Evolutionary conservation across 2,797 vertebrate species (phyloP), one percentile per base, ranked within the genome.

Genomic region (Chiloscyllium punctatum): DNA sequence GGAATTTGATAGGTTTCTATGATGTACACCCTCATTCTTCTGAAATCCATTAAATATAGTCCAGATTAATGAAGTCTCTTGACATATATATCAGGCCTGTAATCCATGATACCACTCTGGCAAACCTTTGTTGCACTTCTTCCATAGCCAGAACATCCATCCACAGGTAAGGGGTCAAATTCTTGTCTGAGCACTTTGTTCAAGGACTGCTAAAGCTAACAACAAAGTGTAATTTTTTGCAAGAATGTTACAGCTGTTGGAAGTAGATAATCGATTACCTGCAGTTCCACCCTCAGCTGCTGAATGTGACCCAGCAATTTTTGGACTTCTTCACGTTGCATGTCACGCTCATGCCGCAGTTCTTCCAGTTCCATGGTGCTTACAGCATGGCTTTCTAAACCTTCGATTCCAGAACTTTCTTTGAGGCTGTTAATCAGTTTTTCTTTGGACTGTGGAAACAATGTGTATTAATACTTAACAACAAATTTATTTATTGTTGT

Each of bases 361-460:
- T 99, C 99, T 96, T 99, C 99, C 48, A 99, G 96, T 96, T 99
- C 99, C 97, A 99, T 88, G 11, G 96, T 97, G 86, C 96, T 96
- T 37, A 98, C 96, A 0, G 98, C 97, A 16, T 97, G 98, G 95
- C 97, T 98, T 0, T 99, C 99, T 95, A 99, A 96, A 23, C 98
- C 97, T 96, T 99, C 99, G 96, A 99, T 97, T 94, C 99, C 98
- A 33, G 99, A 99, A 51, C 99, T 99, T 97, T 99, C 99, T 96
- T 99, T 99, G 96, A 99, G 97, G 96, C 99, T 99, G 98, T 98
- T 99, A 96, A 99, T 99, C 96, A 99, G 96, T 97, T 99, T 99
- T 96, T 99, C 99, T 97, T 99, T 99, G 96, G 99, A 99, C 99
- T 99, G 96, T 66, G 96, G 66, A 2, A 96, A 66, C 57, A 18